phyloP scores from a whole-genome alignment of 2,113 vertebrate species.

The Ceyx melanurus region DNA sequence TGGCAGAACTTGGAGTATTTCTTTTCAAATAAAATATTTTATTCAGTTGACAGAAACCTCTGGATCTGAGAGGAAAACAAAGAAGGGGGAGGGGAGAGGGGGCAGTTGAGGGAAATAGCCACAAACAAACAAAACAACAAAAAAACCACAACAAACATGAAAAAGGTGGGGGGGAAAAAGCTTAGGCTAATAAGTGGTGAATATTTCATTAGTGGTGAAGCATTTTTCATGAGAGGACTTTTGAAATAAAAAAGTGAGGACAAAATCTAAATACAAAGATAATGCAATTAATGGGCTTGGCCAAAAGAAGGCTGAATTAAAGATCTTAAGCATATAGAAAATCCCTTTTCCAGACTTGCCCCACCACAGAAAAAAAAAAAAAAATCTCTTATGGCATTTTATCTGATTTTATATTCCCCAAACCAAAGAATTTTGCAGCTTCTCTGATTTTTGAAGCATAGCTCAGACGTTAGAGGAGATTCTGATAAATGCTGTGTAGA shows the following conservation, averaged over 20 bases:
- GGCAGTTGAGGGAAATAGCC: no score
- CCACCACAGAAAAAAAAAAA: neutral
- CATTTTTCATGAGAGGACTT: neutral
- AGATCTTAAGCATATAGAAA: neutral
- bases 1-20: neutral
- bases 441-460: neutral
- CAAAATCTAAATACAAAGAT: neutral
- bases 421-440: neutral
- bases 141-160: neutral
- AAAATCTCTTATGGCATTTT: neutral
- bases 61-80: neutral
- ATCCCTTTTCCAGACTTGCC: neutral
- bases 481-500: neutral
- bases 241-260: neutral
- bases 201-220: neutral
- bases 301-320: neutral
- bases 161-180: rapidly evolving
- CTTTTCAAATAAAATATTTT: neutral
- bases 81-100: no score
- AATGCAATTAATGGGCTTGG: neutral
- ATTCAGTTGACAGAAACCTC: neutral
- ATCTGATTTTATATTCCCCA: neutral
- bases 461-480: neutral
- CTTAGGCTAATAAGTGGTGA: neutral
- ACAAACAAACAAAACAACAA: no score